Evolutionary conservation across 2,797 vertebrate genomes (phyloP).

Genomic region (Bufotes viridis): DNA sequence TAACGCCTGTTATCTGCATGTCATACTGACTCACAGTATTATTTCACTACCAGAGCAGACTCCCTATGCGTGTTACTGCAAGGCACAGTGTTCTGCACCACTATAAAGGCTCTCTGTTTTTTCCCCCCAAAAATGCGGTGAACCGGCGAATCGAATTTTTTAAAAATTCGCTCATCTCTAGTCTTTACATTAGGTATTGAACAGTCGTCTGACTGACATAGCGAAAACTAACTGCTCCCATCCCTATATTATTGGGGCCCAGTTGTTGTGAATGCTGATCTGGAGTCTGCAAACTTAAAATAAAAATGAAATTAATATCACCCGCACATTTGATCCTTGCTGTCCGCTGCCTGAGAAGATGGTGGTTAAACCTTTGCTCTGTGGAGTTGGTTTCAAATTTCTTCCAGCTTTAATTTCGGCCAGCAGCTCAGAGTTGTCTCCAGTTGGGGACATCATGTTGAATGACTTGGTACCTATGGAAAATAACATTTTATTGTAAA

Average conservation of each 20-base stretch:
- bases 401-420: slow-evolving; percentile 98
- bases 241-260: neutral
- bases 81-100: too few species aligned
- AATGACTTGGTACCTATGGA: slow-evolving; percentile 94
- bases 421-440: slow-evolving; percentile 96
- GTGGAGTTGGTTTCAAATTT: slow-evolving; percentile 93
- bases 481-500: neutral
- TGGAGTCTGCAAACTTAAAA: neutral
- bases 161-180: too few species aligned
- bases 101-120: too few species aligned
- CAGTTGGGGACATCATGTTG: slow-evolving; percentile 99
- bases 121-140: too few species aligned
- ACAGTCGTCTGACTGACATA: neutral
- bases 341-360: slow-evolving; percentile 88
- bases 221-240: too few species aligned
- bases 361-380: slow-evolving; percentile 93
- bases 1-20: too few species aligned
- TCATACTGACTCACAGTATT: too few species aligned
- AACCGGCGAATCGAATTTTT: too few species aligned
- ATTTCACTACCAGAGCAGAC: too few species aligned
- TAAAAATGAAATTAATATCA: neutral
- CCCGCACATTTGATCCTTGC: slow-evolving; percentile 72
- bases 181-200: neutral
- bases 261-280: neutral
- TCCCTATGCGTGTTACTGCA: too few species aligned